Percentiles rank a stretch among this genome's conserved stretches.
Evolutionary conservation across 2,888 invertebrate species (phyloP).

Genomic region (Oligia fasciuncula): DNA sequence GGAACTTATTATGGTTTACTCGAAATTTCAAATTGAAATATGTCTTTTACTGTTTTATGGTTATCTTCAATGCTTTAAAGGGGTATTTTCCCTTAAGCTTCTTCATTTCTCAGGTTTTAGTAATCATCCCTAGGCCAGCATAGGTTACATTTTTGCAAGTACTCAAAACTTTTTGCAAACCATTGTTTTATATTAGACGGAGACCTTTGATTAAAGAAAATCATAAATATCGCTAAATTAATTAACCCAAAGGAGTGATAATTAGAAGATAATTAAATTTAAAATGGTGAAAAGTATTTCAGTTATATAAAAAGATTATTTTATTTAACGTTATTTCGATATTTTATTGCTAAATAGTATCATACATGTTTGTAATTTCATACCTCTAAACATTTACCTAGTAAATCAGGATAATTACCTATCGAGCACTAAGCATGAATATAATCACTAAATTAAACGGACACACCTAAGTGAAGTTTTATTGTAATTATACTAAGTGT

Average conservation of each 20-base stretch:
- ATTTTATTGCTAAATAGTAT: no score
- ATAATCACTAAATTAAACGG: not conserved
- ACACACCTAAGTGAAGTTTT: not conserved
- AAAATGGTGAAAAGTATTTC: no score
- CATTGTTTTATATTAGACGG: no score
- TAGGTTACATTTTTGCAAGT: not conserved
- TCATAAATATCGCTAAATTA: no score
- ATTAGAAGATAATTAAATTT: no score
- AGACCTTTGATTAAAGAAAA: no score
- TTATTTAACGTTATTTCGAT: no score
- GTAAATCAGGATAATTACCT: not conserved
- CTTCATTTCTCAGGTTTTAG: not conserved
- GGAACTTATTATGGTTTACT: slow-evolving; percentile 6
- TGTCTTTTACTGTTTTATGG: not conserved
- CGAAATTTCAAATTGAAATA: not conserved
- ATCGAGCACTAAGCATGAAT: not conserved
- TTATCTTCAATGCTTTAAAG: not conserved
- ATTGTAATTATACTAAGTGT: not conserved
- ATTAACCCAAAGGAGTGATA: no score
- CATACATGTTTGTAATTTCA: not conserved
- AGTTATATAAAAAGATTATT: no score
- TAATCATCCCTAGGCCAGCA: not conserved
- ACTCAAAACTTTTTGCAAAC: not conserved
- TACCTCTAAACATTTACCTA: not conserved
- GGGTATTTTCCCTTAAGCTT: not conserved